phyloP scores from a whole-genome alignment of 2,797 vertebrate genomes.

The Neosalanx taihuensis region DNA sequence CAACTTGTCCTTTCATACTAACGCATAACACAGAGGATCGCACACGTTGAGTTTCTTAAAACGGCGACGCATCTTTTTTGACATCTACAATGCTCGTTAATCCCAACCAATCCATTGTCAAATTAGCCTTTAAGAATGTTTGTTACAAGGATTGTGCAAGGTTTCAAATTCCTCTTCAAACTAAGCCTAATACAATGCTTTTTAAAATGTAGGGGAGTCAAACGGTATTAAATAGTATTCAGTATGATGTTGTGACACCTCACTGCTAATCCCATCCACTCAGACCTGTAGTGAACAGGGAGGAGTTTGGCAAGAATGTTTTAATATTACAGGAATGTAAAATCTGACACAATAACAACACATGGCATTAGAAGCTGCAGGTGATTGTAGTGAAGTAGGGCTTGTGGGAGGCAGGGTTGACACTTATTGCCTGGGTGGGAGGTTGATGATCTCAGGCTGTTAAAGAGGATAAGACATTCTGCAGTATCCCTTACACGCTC shows the following conservation, averaged over 20 bases:
- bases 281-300: constrained; percentile 25
- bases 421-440: constrained; percentile 49
- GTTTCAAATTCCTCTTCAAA: constrained; percentile 15
- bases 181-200: constrained; percentile 18
- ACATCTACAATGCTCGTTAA: neutral
- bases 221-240: constrained; percentile 32
- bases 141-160: neutral
- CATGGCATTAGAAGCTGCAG: constrained; percentile 41
- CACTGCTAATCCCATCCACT: constrained; percentile 50
- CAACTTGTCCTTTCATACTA: constrained; percentile 13
- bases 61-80: neutral
- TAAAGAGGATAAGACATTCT: constrained; percentile 47
- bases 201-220: constrained; percentile 28
- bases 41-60: neutral
- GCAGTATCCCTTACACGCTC: constrained; percentile 12
- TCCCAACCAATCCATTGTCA: neutral
- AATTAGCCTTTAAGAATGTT: neutral
- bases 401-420: constrained; percentile 33
- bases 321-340: constrained; percentile 60
- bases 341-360: constrained; percentile 50
- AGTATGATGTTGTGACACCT: constrained; percentile 42
- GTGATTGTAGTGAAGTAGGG: constrained; percentile 21
- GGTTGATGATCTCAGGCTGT: constrained; percentile 37
- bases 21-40: neutral
- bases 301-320: constrained; percentile 50